Evolutionary conservation across 2,888 invertebrate genomes (phyloP), one percentile per base, ranked within the genome.

Genomic region (Alentia gelatinosa): DNA sequence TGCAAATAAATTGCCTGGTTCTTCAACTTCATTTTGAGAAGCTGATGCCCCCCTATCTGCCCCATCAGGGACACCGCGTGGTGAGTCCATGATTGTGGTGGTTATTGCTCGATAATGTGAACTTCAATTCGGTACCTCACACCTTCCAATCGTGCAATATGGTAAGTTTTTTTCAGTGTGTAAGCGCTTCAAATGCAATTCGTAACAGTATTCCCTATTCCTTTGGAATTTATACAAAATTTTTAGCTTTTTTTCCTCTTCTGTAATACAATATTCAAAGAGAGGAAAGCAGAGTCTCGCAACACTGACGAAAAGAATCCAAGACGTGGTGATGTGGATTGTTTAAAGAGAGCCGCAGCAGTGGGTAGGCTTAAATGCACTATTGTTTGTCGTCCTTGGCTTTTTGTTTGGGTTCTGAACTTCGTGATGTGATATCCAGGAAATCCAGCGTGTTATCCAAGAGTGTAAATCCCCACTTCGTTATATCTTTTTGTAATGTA

Each of bases 1-100:
- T 56, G 89, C 92, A 90, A 92, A 92, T 33, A 92, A 74, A 84
- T 63, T 86, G 19, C 50, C 90, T 63, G 90, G 74, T 39, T 90
- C 50, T 9, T 86, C 86, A 1, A 50, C 19, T 23, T 30, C 47
- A 47, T 47, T 40, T 39, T 23, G 83, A 26, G 1, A 35, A 35
- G 86, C 1, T 23, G 30, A 30, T 47, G 4, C 15, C 42, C 83
- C 19, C 83, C 83, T 7, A 39, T n/a, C 3, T 47, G 42, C 86
- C 50, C 86, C 86, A 47, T 86, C 33, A 0, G 42, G 50, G 47
- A 30, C 33, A 33, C 12, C 1, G 0, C 12, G 26, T 47, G 86
- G 5, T 47, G 42, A 37, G 35, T 35, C 79, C 79, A 79, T 79
- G 79, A 1, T 79, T 26, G 0, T n/a, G 0, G 4, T 30, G 12